Percentiles rank a stretch among this genome's conserved stretches.
These are phyloP conservation scores for Lepisosteus osseus DNA, from an alignment of 2,113 vertebrate genomes.

Conservation along the genomic window DNA sequence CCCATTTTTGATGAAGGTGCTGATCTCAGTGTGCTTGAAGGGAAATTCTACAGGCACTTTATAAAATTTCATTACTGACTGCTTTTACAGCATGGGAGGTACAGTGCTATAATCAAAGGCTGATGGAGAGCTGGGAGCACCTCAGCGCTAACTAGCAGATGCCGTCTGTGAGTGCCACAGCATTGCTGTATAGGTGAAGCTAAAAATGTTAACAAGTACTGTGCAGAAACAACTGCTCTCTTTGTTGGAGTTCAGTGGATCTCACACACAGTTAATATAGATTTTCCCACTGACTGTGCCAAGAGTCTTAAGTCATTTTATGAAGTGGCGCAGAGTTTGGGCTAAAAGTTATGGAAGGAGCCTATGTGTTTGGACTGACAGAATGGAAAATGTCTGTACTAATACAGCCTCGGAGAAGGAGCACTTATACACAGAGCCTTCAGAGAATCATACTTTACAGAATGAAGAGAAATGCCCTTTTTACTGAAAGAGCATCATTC, in stretches of 20 bases:
- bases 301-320: conserved; percentile 77
- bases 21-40: not conserved
- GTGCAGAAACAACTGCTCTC: conserved; percentile 58
- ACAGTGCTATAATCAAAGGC: not conserved
- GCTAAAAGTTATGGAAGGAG: conserved; percentile 53
- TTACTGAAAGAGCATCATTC: not conserved
- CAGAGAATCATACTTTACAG: not conserved
- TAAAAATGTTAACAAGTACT: conserved; percentile 3
- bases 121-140: not conserved
- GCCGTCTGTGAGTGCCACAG: not conserved
- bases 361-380: conserved; percentile 69
- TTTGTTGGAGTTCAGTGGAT: conserved; percentile 61
- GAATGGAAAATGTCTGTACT: conserved; percentile 79
- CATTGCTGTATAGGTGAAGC: not conserved
- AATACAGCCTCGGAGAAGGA: conserved; percentile 50
- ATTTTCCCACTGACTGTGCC: conserved; percentile 70
- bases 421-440: conserved; percentile 53
- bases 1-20: not conserved
- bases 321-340: conserved; percentile 69
- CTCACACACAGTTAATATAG: conserved; percentile 72
- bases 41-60: not conserved
- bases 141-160: not conserved
- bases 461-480: not conserved
- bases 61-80: not conserved
- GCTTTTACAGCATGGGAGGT: conserved; percentile 3